Percentiles rank a stretch among this genome's conserved stretches.
Evolutionary conservation across 2,113 vertebrate genomes (phyloP).

Genomic region (Actenoides lindsayi): DNA sequence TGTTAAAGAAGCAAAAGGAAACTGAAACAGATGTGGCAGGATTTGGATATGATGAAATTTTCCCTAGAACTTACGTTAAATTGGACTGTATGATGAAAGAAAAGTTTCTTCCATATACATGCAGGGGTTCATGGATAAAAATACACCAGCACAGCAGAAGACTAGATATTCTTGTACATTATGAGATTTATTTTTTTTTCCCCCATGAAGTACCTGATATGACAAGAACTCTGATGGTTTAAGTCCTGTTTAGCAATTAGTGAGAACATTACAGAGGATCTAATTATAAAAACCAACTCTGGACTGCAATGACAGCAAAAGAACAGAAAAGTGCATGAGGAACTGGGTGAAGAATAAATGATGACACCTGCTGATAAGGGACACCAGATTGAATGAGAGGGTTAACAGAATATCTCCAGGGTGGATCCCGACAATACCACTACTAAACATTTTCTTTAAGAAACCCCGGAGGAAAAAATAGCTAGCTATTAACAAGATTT

Average conservation of each 20-base stretch:
- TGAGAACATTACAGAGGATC: not conserved
- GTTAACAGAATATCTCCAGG: not conserved
- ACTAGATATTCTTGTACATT: not conserved
- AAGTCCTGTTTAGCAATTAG: not conserved
- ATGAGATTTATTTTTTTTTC: not conserved
- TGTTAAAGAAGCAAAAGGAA: not conserved
- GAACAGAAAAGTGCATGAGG: not conserved
- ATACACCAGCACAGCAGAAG: not conserved
- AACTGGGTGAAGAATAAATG: not conserved
- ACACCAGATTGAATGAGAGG: not conserved
- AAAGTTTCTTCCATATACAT: not conserved
- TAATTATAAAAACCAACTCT: not conserved
- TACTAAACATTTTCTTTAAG: not conserved
- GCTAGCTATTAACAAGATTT: not conserved
- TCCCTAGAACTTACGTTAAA: not conserved
- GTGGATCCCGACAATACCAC: not conserved
- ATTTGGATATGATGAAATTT: not conserved
- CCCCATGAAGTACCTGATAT: not conserved
- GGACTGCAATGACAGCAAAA: not conserved
- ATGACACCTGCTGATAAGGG: not conserved
- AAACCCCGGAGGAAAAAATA: not conserved
- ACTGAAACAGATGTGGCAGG: not conserved
- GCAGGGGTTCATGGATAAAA: not conserved
- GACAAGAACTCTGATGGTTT: not conserved
- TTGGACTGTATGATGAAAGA: not conserved